Percentiles rank a stretch among this genome's conserved stretches.
Evolutionary conservation across 2,888 invertebrate species (phyloP).

Genomic region (Phania funesta): DNA sequence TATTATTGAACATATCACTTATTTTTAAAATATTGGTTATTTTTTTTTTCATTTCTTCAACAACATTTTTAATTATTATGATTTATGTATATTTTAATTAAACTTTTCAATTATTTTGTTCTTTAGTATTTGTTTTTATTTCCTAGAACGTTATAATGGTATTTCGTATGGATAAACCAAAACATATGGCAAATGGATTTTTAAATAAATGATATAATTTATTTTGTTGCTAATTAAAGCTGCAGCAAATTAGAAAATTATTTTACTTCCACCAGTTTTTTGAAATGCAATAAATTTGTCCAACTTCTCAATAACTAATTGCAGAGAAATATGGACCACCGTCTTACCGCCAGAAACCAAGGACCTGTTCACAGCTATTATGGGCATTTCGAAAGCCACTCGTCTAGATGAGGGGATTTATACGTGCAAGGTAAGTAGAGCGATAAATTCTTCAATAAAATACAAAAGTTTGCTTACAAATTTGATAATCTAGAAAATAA

Average conservation of each 20-base stretch:
- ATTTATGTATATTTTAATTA: not conserved
- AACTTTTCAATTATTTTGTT: too few species aligned
- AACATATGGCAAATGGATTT: too few species aligned
- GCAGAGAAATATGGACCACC: constrained; percentile 86
- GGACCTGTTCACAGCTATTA: constrained; percentile 83
- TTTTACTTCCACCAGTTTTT: not conserved
- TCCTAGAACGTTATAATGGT: too few species aligned
- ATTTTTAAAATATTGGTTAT: not conserved
- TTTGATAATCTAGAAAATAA: too few species aligned
- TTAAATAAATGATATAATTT: too few species aligned
- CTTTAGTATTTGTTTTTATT: too few species aligned
- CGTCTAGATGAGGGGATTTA: constrained; percentile 88
- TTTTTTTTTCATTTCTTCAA: not conserved
- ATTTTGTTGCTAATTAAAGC: not conserved
- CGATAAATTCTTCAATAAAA: too few species aligned
- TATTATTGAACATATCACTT: not conserved
- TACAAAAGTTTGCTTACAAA: too few species aligned
- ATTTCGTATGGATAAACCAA: too few species aligned
- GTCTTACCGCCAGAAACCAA: constrained; percentile 80
- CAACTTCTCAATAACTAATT: constrained; percentile 64
- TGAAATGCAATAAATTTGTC: not conserved
- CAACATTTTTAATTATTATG: not conserved
- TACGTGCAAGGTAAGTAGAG: constrained; percentile 85
- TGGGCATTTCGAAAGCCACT: constrained; percentile 87
- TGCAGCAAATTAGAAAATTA: not conserved